Evolutionary conservation across 2,797 vertebrate genomes (phyloP), one percentile per base, ranked within the genome.

Genomic region (Acanthiza pusilla): DNA sequence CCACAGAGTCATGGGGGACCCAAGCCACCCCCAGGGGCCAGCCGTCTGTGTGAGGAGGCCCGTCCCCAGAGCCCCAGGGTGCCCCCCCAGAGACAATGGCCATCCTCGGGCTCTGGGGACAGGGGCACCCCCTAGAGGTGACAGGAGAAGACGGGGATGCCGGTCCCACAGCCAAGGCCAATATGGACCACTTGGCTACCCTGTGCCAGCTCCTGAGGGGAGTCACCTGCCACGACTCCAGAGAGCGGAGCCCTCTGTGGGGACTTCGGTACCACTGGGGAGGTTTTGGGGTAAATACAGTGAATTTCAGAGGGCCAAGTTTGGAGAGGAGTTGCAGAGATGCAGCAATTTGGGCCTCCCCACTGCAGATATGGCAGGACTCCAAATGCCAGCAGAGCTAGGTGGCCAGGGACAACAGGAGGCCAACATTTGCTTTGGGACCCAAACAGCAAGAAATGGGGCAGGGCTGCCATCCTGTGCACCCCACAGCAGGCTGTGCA

Each of bases 161-260:
- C 0, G 3, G 53, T 63, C 12, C 34, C n/a, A 23, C 5, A 7
- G n/a, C 30, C 58, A 21, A 3, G 5, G 58, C 27, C 2, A 0
- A 0, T 1, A 20, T 3, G 19, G 29, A 13, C 34, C 51, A 21
- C 17, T 34, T 30, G 3, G 5, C 23, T 43, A n/a, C 21, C 17
- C 42, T 5, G 4, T 1, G 2, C 43, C 57, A 48, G 29, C 40
- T 55, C 45, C 13, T 1, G 2, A 21, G 17, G 50, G 40, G 13
- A 47, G 34, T 10, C 0, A 0, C 17, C n/a, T 16, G 29, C 65
- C 53, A 2, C 14, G 43, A 34, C 36, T 34, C 27, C 54, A 55
- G 70, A 67, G 12, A 47, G 62, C 45, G 55, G 53, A 82, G 51
- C 30, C 23, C 42, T 65, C 38, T 17, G 4, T 0, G 4, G n/a